Evolutionary conservation across 2,888 invertebrate genomes (phyloP).

Genomic region (Latheticus oryzae): DNA sequence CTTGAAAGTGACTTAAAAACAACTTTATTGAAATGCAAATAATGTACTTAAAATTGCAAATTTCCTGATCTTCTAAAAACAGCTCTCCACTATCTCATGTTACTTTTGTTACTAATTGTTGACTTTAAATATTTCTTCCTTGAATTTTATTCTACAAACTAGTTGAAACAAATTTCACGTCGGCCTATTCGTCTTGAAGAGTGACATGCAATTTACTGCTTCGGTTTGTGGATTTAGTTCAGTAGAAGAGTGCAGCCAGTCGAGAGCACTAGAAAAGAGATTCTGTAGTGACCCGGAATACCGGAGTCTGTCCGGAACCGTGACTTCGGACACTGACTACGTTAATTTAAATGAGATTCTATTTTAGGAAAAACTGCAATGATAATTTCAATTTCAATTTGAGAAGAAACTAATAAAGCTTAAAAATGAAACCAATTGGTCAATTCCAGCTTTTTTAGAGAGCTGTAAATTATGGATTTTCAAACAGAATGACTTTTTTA

Average conservation of each 20-base stretch:
- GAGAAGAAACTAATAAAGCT: too few species aligned
- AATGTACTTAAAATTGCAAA: constrained; percentile 23
- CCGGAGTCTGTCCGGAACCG: constrained; percentile 47
- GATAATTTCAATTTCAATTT: too few species aligned
- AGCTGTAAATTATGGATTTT: too few species aligned
- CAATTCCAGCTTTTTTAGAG: too few species aligned
- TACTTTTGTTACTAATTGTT: too few species aligned
- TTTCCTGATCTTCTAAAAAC: constrained; percentile 14
- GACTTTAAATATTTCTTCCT: neutral
- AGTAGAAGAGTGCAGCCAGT: constrained; percentile 46
- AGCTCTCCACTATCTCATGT: neutral
- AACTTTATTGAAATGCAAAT: constrained; percentile 29
- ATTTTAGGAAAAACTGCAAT: constrained; percentile 53
- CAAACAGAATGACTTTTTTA: too few species aligned
- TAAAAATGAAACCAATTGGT: too few species aligned
- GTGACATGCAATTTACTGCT: constrained; percentile 64
- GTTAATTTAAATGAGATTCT: constrained; percentile 55
- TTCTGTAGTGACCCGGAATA: constrained; percentile 44
- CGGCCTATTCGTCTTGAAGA: constrained; percentile 64
- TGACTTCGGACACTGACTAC: constrained; percentile 40
- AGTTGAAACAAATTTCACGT: constrained; percentile 64
- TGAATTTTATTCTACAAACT: constrained; percentile 51
- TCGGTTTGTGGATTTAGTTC: constrained; percentile 60
- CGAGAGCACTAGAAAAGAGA: constrained; percentile 35
- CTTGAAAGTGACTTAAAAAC: constrained; percentile 12